A percentile compares a stretch with the other conserved stretches of the same genome.
Evolutionary conservation across 2,113 vertebrate species (phyloP).

Genomic region (Lasiurus borealis): DNA sequence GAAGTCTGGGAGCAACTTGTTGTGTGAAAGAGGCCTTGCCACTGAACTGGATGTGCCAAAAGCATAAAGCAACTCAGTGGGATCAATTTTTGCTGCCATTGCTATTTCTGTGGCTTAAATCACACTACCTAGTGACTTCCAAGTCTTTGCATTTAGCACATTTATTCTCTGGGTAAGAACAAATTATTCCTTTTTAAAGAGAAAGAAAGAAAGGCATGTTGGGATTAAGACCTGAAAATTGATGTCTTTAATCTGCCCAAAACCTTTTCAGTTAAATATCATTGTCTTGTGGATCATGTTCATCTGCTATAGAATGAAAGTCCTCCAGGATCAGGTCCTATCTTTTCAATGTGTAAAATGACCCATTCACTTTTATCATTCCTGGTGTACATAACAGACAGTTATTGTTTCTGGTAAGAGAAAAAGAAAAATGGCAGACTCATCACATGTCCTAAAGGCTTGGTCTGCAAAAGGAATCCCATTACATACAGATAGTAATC

Average conservation of each 20-base stretch:
- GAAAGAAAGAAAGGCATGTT: background rate
- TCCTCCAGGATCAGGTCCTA: constrained; percentile 48
- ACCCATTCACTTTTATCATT: constrained; percentile 39
- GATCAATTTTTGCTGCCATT: background rate
- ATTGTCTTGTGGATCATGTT: constrained; percentile 27
- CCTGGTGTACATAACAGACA: background rate
- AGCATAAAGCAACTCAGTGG: background rate
- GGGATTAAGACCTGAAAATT: constrained; percentile 59
- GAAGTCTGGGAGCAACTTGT: background rate
- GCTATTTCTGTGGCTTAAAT: background rate
- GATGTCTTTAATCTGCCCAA: constrained; percentile 41
- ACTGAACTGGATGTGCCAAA: background rate
- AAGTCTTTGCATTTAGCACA: background rate
- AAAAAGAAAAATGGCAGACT: constrained; percentile 35
- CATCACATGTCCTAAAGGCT: background rate
- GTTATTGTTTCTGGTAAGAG: constrained; percentile 63
- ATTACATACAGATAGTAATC: background rate
- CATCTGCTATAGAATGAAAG: background rate
- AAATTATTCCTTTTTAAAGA: constrained; percentile 53
- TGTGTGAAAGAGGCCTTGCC: background rate
- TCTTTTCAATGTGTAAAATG: constrained; percentile 55
- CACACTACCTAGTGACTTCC: background rate
- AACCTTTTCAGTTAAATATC: constrained; percentile 47
- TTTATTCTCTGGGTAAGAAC: constrained; percentile 3
- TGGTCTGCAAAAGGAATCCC: background rate